Evolutionary conservation across 2,113 vertebrate species (phyloP).

Genomic region (Redunca redunca): DNA sequence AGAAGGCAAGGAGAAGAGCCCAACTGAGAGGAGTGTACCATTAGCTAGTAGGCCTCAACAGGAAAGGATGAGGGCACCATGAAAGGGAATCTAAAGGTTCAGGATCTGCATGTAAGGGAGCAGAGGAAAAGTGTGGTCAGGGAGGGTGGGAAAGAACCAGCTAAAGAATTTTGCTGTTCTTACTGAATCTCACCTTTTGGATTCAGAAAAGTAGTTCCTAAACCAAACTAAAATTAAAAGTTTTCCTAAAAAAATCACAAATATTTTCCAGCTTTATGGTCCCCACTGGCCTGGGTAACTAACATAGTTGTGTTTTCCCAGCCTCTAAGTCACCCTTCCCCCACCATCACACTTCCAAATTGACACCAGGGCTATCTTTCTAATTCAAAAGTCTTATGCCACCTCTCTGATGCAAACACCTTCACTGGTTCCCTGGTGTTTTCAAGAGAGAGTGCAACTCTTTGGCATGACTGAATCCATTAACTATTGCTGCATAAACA

Average conservation of each 20-base stretch:
- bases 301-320: background rate
- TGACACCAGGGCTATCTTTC: background rate
- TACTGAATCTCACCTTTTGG: background rate
- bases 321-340: background rate
- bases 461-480: background rate
- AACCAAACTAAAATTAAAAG: background rate
- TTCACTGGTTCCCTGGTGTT: background rate
- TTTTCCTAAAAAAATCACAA: background rate
- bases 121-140: background rate
- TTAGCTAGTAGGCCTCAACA: background rate
- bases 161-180: background rate
- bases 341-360: background rate
- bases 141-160: background rate
- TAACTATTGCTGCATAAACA: background rate
- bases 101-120: background rate
- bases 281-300: background rate
- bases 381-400: background rate
- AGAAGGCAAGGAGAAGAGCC: background rate
- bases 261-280: background rate
- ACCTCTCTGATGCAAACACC: background rate
- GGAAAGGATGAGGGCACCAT: too few species aligned
- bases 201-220: background rate
- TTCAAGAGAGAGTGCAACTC: background rate
- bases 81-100: background rate
- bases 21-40: background rate